A percentile compares a stretch with the other conserved stretches of the same genome.
phyloP scores from a whole-genome alignment of 53 echinoderm and acorn worm species.

The Glandiceps talaboti region DNA sequence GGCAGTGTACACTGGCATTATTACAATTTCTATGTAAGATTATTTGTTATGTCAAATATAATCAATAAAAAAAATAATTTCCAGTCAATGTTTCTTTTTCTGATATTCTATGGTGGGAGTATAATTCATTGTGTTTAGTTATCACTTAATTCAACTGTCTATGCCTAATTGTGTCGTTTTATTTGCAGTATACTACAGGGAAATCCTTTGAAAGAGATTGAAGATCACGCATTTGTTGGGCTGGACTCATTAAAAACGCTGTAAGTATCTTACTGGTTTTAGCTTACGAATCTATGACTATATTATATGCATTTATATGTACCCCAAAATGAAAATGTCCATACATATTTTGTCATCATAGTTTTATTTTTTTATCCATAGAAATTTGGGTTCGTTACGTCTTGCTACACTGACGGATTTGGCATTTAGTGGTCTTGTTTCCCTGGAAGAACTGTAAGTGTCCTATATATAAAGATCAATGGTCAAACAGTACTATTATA shows the following conservation, averaged over 20 bases:
- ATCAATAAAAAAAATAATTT: too few relatives aligned
- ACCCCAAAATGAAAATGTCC: background rate
- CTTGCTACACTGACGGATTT: background rate
- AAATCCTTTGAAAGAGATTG: constrained; percentile 41
- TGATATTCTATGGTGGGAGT: too few relatives aligned
- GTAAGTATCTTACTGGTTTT: constrained; percentile 28
- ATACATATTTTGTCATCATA: background rate
- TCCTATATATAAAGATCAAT: too few relatives aligned
- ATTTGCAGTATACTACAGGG: constrained; percentile 45
- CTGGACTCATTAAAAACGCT: constrained; percentile 35
- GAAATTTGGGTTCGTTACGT: background rate
- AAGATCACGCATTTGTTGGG: constrained; percentile 34
- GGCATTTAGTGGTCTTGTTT: background rate
- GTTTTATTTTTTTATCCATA: background rate
- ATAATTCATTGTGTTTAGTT: too few relatives aligned
- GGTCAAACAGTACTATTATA: too few relatives aligned
- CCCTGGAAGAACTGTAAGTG: background rate
- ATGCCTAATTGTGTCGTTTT: too few relatives aligned
- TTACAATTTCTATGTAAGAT: too few relatives aligned
- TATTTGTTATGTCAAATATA: too few relatives aligned
- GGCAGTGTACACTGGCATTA: too few relatives aligned
- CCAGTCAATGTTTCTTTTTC: too few relatives aligned
- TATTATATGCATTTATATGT: too few relatives aligned
- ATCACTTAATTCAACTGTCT: too few relatives aligned
- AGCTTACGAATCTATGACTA: background rate